A percentile compares a stretch with the other conserved stretches of the same genome.
Conservation (phyloP, 2,888 invertebrate genomes). For the Papilio gigon region DNA sequence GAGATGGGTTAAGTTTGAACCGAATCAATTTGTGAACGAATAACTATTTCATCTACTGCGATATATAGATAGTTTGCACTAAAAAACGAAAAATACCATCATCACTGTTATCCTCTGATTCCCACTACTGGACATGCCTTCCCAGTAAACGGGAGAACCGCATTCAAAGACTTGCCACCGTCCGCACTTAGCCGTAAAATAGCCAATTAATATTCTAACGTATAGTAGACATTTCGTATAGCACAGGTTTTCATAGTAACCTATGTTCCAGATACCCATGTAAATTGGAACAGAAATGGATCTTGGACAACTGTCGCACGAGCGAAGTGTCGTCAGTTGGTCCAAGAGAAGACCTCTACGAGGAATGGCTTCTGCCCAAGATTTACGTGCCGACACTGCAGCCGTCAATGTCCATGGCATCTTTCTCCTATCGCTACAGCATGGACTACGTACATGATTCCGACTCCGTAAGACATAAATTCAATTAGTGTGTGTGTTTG, state of each 20-base stretch:
- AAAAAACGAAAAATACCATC: too few relatives aligned
- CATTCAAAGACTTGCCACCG: too few relatives aligned
- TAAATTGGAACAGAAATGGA: conserved; percentile 84
- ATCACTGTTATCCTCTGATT: too few relatives aligned
- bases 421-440: conserved; percentile 17
- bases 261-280: conserved; percentile 69
- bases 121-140: too few relatives aligned
- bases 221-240: background rate
- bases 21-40: too few relatives aligned
- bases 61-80: too few relatives aligned
- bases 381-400: conserved; percentile 30
- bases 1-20: too few relatives aligned
- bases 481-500: background rate
- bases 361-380: conserved; percentile 69
- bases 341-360: conserved; percentile 77
- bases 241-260: background rate
- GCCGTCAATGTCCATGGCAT: conserved; percentile 30
- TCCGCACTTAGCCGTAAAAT: too few relatives aligned
- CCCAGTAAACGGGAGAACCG: too few relatives aligned
- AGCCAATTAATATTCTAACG: too few relatives aligned
- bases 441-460: conserved; percentile 13
- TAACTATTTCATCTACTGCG: too few relatives aligned
- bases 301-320: conserved; percentile 84
- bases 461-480: conserved; percentile 1
- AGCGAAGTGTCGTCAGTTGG: conserved; percentile 81